phyloP scores from a whole-genome alignment of 1,140 invertebrate species.

The Drosophila pallidifrons region DNA sequence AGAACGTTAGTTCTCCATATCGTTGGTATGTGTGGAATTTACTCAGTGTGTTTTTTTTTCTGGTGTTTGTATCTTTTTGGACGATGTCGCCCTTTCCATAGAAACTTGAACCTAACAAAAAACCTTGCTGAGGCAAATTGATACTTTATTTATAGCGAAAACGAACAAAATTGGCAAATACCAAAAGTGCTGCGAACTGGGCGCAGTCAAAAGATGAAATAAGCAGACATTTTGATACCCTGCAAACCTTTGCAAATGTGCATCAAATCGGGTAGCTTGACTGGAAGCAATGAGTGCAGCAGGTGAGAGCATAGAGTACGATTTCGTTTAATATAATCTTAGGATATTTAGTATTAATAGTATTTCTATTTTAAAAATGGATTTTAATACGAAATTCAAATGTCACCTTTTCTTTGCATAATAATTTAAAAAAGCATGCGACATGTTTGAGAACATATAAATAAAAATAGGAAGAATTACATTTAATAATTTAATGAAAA shows the following conservation, averaged over 20 bases:
- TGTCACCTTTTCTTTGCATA: too few relatives aligned
- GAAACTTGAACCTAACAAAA: conserved; percentile 51
- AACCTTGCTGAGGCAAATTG: conserved; percentile 42
- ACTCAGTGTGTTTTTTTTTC: conserved; percentile 19
- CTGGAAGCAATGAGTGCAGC: background rate
- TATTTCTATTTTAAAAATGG: too few relatives aligned
- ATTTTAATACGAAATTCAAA: too few relatives aligned
- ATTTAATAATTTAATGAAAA: too few relatives aligned
- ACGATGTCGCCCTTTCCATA: conserved; percentile 56
- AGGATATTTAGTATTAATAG: too few relatives aligned
- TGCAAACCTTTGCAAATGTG: background rate
- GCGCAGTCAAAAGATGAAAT: conserved; percentile 52
- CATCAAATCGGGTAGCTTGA: background rate
- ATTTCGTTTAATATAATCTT: too few relatives aligned
- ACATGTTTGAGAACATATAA: too few relatives aligned
- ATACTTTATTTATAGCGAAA: conserved; percentile 71
- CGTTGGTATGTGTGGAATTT: conserved; percentile 42
- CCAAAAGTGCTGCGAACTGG: conserved; percentile 35
- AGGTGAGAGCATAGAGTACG: too few relatives aligned
- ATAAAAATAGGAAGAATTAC: too few relatives aligned
- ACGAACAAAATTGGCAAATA: conserved; percentile 55
- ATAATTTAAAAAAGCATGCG: too few relatives aligned
- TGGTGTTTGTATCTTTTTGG: background rate
- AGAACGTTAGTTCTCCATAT: conserved; percentile 23
- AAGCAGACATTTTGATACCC: conserved; percentile 30